A percentile compares a stretch with the other conserved stretches of the same genome.
These are phyloP conservation scores for Lasioglossum figueresi DNA, from an alignment of 2,888 invertebrate species.

Conservation along the genomic window DNA sequence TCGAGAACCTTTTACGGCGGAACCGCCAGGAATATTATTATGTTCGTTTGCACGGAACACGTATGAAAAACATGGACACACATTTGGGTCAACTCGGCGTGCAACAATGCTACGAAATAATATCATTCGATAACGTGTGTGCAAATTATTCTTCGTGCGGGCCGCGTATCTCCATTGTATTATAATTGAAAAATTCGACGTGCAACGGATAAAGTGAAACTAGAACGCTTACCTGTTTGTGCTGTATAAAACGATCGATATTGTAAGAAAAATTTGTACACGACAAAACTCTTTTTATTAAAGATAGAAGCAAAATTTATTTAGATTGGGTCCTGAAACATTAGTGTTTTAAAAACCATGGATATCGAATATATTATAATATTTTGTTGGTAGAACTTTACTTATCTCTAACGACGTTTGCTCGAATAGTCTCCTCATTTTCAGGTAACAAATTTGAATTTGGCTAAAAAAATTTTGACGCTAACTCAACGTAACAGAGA, in stretches of 20 bases:
- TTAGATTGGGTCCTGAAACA: no score
- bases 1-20: neutral
- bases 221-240: neutral
- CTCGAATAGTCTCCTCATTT: no score
- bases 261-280: no score
- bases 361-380: no score
- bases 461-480: no score
- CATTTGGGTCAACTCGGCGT: conserved; percentile 28
- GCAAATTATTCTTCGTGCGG: neutral
- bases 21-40: neutral
- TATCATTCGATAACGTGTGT: conserved; percentile 4
- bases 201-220: neutral
- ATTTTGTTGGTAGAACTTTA: no score
- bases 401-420: no score
- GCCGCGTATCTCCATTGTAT: neutral
- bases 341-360: no score
- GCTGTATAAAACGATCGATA: no score
- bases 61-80: neutral
- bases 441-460: no score
- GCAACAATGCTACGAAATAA: conserved; percentile 37
- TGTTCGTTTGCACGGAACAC: neutral
- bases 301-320: no score
- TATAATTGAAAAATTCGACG: neutral
- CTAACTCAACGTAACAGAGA: no score
- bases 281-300: neutral